Conservation (phyloP, 2,113 vertebrate species). For the Platichthys flesus region DNA sequence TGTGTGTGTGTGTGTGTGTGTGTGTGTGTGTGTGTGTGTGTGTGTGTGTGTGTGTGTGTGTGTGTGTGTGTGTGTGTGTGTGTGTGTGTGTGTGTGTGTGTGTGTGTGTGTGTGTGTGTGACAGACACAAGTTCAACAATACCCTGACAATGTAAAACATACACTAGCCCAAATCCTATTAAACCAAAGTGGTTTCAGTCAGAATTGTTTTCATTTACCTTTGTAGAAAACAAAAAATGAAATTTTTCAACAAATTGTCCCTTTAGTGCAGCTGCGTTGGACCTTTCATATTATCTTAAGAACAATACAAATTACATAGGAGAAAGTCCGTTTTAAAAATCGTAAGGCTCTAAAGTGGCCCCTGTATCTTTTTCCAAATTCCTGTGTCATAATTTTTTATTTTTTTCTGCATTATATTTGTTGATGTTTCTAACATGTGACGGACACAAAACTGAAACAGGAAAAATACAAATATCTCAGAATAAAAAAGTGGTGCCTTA, state of each 20-base stretch:
- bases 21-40: conserved; percentile 34
- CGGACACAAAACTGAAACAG: too few species aligned
- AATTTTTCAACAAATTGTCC: too few species aligned
- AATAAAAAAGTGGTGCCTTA: too few species aligned
- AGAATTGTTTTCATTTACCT: conserved; percentile 30
- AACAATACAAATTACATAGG: not conserved
- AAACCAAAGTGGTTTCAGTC: conserved; percentile 16
- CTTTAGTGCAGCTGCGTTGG: not conserved
- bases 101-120: conserved; percentile 28
- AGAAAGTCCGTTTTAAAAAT: too few species aligned
- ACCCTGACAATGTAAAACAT: conserved; percentile 16
- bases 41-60: conserved; percentile 28
- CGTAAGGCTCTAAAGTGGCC: too few species aligned
- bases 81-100: conserved; percentile 14
- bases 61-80: conserved; percentile 15
- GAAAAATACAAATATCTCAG: too few species aligned
- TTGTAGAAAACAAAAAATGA: not conserved
- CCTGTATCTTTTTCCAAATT: too few species aligned
- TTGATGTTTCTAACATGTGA: too few species aligned
- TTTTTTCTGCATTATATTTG: too few species aligned
- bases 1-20: conserved; percentile 30
- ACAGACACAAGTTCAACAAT: conserved; percentile 26
- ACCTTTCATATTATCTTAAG: not conserved
- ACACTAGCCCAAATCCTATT: conserved; percentile 4
- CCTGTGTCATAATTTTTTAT: too few species aligned